These are phyloP conservation scores for Cecidostiba fungosa DNA, from an alignment of 2,888 invertebrate species.

Conservation along the genomic window DNA sequence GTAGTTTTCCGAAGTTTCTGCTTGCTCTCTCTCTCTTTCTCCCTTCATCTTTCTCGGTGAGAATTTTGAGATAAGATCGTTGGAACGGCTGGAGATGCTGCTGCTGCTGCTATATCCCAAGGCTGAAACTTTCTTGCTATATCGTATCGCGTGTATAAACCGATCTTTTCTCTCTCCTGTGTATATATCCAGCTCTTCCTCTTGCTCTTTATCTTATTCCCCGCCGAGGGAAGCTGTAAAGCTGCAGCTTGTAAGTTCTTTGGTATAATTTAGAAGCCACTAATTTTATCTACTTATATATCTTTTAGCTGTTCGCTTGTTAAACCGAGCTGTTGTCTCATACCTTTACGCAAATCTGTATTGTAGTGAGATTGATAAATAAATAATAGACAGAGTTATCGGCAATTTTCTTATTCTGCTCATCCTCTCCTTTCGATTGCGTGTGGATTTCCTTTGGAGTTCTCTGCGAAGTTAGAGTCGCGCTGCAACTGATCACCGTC, in stretches of 20 bases:
- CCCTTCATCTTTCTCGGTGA: slow-evolving; percentile 5
- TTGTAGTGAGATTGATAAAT: not conserved
- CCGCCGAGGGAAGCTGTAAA: slow-evolving; percentile 25
- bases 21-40: not conserved
- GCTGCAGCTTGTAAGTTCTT: slow-evolving; percentile 26
- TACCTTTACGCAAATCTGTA: not conserved
- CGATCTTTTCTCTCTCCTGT: slow-evolving; percentile 43
- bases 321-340: slow-evolving; percentile 11
- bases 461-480: not conserved
- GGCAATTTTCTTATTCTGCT: not conserved
- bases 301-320: not conserved
- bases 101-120: slow-evolving; percentile 15
- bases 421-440: not conserved
- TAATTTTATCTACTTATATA: slow-evolving; percentile 39
- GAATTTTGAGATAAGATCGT: slow-evolving; percentile 60
- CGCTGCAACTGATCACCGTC: not conserved
- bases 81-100: not conserved
- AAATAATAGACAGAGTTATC: not conserved
- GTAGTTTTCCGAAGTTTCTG: slow-evolving; percentile 59
- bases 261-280: slow-evolving; percentile 20
- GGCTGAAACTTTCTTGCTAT: slow-evolving; percentile 49
- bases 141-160: slow-evolving; percentile 49
- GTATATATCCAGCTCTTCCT: slow-evolving; percentile 1
- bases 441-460: not conserved
- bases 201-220: slow-evolving; percentile 24